Percentiles rank a stretch among this genome's conserved stretches.
phyloP scores from a whole-genome alignment of 1,140 invertebrate species.

The Orussus abietinus region DNA sequence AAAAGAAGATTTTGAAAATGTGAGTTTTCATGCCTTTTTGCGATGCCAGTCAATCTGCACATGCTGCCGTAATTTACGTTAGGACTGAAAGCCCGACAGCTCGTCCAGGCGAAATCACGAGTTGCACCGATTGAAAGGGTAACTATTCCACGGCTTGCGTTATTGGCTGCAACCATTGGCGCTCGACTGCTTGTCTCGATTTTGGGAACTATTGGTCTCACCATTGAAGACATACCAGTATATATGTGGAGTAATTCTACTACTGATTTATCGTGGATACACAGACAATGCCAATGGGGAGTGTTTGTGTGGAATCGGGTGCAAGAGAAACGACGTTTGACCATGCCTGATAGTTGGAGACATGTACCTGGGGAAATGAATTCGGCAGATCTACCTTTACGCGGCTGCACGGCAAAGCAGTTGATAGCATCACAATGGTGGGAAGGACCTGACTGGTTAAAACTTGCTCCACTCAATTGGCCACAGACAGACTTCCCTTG shows the following conservation, averaged over 20 bases:
- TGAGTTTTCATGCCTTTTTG: slow-evolving; percentile 10
- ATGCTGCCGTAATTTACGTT: slow-evolving; percentile 23
- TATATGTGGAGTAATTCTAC: slow-evolving; percentile 24
- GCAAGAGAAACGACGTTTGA: slow-evolving; percentile 29
- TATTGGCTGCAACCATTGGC: slow-evolving; percentile 37
- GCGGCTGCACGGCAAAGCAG: slow-evolving; percentile 28
- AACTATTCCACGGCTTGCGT: slow-evolving; percentile 36
- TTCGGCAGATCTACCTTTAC: slow-evolving; percentile 28
- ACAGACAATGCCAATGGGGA: slow-evolving; percentile 17
- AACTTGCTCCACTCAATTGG: slow-evolving; percentile 20
- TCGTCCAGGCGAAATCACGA: slow-evolving; percentile 33
- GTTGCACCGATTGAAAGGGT: slow-evolving; percentile 32
- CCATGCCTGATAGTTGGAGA: slow-evolving; percentile 18
- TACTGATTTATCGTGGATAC: slow-evolving; percentile 29
- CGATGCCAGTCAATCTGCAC: slow-evolving; percentile 29
- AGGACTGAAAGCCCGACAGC: slow-evolving; percentile 12
- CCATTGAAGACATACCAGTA: slow-evolving; percentile 10
- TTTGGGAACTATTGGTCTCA: slow-evolving; percentile 6
- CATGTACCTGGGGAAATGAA: slow-evolving; percentile 22
- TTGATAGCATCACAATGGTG: slow-evolving; percentile 29
- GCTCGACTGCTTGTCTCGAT: slow-evolving; percentile 24
- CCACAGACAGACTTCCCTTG: slow-evolving; percentile 5
- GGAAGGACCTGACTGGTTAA: slow-evolving; percentile 34
- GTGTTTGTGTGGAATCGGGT: slow-evolving; percentile 33
- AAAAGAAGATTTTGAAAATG: background rate